Conservation (phyloP, 2,888 invertebrate genomes). For the Ichneumoninae sp. region DNA sequence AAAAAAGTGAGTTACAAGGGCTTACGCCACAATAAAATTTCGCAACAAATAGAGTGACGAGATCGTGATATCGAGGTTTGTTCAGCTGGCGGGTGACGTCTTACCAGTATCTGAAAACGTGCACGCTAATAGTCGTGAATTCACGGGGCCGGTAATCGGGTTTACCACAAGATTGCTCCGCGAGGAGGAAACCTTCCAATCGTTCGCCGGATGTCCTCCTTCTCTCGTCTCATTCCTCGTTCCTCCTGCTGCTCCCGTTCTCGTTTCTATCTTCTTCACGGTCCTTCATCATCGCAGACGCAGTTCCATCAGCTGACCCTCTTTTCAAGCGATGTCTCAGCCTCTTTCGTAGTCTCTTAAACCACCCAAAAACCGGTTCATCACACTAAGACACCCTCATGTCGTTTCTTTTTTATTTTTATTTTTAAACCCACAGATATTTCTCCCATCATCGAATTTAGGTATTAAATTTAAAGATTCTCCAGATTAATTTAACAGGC, state of each 20-base stretch:
- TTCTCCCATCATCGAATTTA: neutral
- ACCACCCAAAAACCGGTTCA: neutral
- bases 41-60: neutral
- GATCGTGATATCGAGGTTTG: slow-evolving; percentile 41
- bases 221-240: slow-evolving; percentile 59
- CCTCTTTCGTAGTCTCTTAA: neutral
- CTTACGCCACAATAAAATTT: too few species aligned
- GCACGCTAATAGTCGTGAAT: slow-evolving; percentile 77
- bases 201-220: slow-evolving; percentile 83
- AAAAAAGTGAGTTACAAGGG: neutral
- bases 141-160: slow-evolving; percentile 82
- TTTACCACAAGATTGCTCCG: slow-evolving; percentile 84
- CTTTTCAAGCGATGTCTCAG: slow-evolving; percentile 35
- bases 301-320: slow-evolving; percentile 31
- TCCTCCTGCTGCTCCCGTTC: slow-evolving; percentile 55
- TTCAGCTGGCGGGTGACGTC: slow-evolving; percentile 41
- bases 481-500: neutral
- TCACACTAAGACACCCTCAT: neutral
- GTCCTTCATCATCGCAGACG: slow-evolving; percentile 33
- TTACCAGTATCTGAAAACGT: slow-evolving; percentile 50
- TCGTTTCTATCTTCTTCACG: slow-evolving; percentile 47
- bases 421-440: neutral
- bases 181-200: slow-evolving; percentile 84
- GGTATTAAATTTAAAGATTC: neutral
- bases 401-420: neutral